These are phyloP conservation scores for Labrus mixtus DNA, from an alignment of 2,113 vertebrate species.

Conservation along the genomic window DNA sequence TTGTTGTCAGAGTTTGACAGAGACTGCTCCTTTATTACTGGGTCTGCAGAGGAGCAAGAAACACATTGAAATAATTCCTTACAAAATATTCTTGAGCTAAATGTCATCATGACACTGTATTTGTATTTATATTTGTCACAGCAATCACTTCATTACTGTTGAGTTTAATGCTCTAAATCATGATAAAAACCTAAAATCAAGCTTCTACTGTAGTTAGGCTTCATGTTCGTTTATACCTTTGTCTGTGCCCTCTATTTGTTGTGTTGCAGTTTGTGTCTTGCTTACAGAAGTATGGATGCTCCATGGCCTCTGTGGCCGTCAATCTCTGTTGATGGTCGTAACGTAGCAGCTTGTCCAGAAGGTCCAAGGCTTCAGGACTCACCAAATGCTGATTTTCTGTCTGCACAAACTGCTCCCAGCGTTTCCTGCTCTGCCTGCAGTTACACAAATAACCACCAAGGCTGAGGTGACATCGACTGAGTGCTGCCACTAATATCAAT, in stretches of 20 bases:
- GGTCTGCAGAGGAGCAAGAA: constrained; percentile 83
- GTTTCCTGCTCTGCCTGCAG: constrained; percentile 94
- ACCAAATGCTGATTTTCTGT: constrained; percentile 98
- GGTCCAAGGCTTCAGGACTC: constrained; percentile 94
- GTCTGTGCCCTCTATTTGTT: neutral
- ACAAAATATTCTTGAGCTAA: too few relatives aligned
- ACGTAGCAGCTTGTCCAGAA: constrained; percentile 98
- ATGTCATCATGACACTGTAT: neutral
- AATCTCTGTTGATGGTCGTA: constrained; percentile 99
- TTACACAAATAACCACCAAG: neutral
- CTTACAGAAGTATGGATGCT: constrained; percentile 99
- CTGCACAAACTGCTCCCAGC: constrained; percentile 99
- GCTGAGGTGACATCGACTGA: neutral
- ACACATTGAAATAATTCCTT: neutral
- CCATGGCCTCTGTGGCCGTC: constrained; percentile 97
- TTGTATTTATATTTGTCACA: too few relatives aligned
- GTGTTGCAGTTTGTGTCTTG: neutral
- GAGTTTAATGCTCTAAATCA: too few relatives aligned
- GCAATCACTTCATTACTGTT: too few relatives aligned
- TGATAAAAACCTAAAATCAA: too few relatives aligned
- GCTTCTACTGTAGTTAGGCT: too few relatives aligned
- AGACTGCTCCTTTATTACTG: constrained; percentile 94
- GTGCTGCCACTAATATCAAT: neutral
- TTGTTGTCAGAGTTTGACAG: constrained; percentile 92
- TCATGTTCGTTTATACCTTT: neutral